phyloP scores from a whole-genome alignment of 2,113 vertebrate species.

The Carassius auratus region DNA sequence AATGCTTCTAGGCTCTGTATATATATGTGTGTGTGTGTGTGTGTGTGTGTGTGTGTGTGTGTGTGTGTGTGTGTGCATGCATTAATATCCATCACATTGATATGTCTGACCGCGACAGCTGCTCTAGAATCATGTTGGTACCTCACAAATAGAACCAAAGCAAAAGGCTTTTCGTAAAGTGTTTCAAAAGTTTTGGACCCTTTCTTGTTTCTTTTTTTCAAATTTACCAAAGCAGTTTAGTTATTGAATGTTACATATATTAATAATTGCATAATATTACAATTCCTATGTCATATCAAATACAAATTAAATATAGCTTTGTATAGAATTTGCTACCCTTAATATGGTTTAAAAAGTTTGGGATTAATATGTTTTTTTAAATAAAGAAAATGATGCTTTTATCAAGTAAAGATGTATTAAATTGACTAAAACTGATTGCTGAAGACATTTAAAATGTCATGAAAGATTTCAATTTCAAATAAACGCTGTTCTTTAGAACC shows the following conservation, averaged over 20 bases:
- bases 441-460: too few species aligned
- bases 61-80: background rate
- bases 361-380: too few species aligned
- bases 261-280: too few species aligned
- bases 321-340: too few species aligned
- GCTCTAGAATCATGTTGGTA: background rate
- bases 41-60: background rate
- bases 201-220: background rate
- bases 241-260: background rate
- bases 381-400: too few species aligned
- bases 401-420: too few species aligned
- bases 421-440: too few species aligned
- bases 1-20: background rate
- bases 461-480: too few species aligned
- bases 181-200: background rate
- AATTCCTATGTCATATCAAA: too few species aligned
- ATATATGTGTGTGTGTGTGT: background rate
- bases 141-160: background rate
- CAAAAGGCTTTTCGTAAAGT: background rate
- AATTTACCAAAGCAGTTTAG: background rate
- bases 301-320: too few species aligned
- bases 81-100: slow-evolving; percentile 50
- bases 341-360: too few species aligned
- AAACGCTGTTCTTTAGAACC: too few species aligned
- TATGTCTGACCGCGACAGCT: slow-evolving; percentile 40